Evolutionary conservation across 2,888 invertebrate species (phyloP).

Genomic region (Limulus polyphemus): DNA sequence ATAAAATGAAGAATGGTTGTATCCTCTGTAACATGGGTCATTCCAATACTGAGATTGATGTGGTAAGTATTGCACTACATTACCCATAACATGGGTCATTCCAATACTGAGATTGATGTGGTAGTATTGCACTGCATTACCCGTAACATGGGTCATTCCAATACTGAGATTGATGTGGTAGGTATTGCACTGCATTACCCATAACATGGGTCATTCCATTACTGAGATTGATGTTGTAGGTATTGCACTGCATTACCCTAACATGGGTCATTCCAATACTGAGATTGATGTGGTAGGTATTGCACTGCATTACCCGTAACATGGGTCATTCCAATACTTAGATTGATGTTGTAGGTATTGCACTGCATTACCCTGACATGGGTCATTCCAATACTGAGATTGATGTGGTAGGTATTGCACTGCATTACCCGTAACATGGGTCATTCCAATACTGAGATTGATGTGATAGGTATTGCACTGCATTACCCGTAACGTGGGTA

Average conservation of each 20-base stretch:
- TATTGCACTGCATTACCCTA: conserved; percentile 46
- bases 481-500: no score
- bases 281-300: no score
- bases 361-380: conserved; percentile 69
- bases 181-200: no score
- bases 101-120: conserved; percentile 90
- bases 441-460: conserved; percentile 79
- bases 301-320: no score
- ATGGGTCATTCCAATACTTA: conserved; percentile 63
- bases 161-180: conserved; percentile 48
- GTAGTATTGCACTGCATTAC: conserved; percentile 42
- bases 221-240: conserved; percentile 85
- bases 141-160: conserved; percentile 95
- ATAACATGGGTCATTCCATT: conserved; percentile 47
- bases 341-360: conserved; percentile 66
- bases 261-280: conserved; percentile 95
- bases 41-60: conserved; percentile 91
- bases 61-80: conserved; percentile 57
- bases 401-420: no score
- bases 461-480: conserved; percentile 52
- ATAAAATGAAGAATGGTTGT: conserved; percentile 90
- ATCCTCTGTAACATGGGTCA: conserved; percentile 96
- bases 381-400: conserved; percentile 75
- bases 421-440: no score
- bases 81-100: conserved; percentile 94